Conservation (phyloP, 2,888 invertebrate species). For the Pocota personata region DNA sequence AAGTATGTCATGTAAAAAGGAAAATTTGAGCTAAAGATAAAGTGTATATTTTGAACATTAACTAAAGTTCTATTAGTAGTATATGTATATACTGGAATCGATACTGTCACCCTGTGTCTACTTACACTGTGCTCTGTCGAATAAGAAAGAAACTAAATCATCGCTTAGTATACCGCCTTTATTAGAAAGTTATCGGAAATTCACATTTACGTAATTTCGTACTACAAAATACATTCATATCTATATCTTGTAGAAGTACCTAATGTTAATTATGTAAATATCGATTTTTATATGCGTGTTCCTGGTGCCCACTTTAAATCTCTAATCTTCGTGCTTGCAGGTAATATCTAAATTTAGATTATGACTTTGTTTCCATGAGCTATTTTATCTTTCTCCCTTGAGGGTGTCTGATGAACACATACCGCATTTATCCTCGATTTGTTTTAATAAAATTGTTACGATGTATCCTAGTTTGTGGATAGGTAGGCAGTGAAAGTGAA, state of each 20-base stretch:
- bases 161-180: too few species aligned
- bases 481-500: background rate
- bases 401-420: background rate
- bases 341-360: conserved; percentile 33
- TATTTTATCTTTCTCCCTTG: background rate
- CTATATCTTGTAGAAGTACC: background rate
- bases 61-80: too few species aligned
- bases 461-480: background rate
- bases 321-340: conserved; percentile 11
- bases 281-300: conserved; percentile 7
- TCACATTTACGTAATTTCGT: background rate
- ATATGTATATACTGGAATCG: too few species aligned
- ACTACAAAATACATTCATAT: background rate
- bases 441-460: background rate
- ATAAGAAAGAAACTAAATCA: too few species aligned
- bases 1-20: too few species aligned
- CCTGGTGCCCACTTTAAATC: conserved; percentile 10
- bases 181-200: too few species aligned
- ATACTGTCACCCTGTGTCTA: too few species aligned
- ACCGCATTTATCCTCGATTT: background rate
- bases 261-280: background rate
- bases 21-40: too few species aligned
- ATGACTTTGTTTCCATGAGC: background rate
- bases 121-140: too few species aligned
- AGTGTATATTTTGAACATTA: too few species aligned